phyloP scores from a whole-genome alignment of 2,888 invertebrate genomes.

The Hanleya hanleyi region DNA sequence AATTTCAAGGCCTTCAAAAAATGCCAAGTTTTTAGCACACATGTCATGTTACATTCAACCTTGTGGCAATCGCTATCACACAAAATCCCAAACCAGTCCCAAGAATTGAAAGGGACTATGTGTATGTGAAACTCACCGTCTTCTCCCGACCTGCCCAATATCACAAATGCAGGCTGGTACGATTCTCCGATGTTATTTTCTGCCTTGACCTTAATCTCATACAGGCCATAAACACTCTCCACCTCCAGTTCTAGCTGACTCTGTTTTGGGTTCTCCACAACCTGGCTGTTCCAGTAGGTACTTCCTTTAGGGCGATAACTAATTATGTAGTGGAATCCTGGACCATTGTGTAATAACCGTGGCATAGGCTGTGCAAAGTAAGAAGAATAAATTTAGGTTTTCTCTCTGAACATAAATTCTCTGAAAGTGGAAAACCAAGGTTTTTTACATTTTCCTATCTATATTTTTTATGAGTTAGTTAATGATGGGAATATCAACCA shows the following conservation, averaged over 20 bases:
- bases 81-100: neutral
- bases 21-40: no score
- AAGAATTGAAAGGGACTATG: no score
- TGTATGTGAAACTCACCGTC: constrained; percentile 57
- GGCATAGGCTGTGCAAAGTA: constrained; percentile 61
- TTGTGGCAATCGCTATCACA: no score
- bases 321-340: constrained; percentile 60
- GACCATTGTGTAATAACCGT: constrained; percentile 58
- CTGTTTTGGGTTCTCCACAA: constrained; percentile 46
- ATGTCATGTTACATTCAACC: no score
- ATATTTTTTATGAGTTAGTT: no score
- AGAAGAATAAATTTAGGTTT: no score
- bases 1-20: no score
- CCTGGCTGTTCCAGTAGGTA: constrained; percentile 54
- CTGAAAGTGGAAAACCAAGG: no score
- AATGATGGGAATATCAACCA: no score
- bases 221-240: constrained; percentile 56
- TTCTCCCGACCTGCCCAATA: constrained; percentile 59
- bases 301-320: constrained; percentile 57
- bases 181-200: constrained; percentile 60
- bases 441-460: no score
- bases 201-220: constrained; percentile 62
- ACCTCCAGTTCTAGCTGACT: constrained; percentile 55
- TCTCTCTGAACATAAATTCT: no score
- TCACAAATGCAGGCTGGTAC: constrained; percentile 58